Percentiles rank a stretch among this genome's conserved stretches.
Conservation (phyloP, 1,140 invertebrate species). For the Scylla paramamosain region DNA sequence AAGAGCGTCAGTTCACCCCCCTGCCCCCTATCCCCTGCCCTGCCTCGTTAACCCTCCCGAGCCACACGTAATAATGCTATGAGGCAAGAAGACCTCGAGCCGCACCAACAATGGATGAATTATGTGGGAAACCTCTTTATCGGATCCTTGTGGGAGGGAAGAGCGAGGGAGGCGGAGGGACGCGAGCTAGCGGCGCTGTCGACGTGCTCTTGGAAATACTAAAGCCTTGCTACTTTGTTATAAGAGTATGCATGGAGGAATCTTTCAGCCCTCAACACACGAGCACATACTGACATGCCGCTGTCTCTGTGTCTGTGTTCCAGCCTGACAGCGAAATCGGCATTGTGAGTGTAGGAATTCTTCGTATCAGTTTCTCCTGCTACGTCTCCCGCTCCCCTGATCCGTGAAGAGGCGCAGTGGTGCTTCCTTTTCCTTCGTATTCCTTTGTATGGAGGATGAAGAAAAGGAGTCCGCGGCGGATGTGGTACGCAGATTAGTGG, state of each 20-base stretch:
- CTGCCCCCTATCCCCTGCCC: not conserved
- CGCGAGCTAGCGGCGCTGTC: not conserved
- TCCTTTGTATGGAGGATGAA: not conserved
- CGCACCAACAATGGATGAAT: not conserved
- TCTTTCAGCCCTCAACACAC: not conserved
- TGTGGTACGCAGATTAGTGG: not conserved
- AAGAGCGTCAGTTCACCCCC: not conserved
- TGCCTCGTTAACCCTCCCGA: not conserved
- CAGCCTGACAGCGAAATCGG: not conserved
- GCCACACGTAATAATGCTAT: not conserved
- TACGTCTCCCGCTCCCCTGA: not conserved
- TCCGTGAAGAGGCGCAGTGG: not conserved
- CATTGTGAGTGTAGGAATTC: not conserved
- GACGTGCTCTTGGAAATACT: not conserved
- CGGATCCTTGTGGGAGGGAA: not conserved
- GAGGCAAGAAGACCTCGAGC: not conserved
- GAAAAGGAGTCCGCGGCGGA: not conserved
- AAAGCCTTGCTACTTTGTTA: not conserved
- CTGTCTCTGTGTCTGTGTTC: not conserved
- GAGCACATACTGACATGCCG: not conserved
- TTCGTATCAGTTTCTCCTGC: not conserved
- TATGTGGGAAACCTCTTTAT: constrained; percentile 8
- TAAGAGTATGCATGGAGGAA: not conserved
- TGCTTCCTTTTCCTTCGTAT: not conserved
- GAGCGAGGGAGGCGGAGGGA: not conserved